Conservation (phyloP, 2,797 vertebrate genomes). For the Furcifer pardalis region DNA sequence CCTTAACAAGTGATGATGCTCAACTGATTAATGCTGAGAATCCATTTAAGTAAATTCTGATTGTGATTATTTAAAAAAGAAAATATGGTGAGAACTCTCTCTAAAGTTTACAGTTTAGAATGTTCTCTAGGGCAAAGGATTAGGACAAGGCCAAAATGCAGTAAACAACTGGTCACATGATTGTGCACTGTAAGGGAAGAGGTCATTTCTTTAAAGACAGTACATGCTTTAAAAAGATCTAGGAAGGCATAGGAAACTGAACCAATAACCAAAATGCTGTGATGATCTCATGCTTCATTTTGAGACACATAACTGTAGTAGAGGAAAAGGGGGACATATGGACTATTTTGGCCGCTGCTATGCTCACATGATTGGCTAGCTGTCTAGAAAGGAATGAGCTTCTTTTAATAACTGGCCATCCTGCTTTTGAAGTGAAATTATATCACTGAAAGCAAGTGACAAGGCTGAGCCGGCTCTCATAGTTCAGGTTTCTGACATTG, state of each 20-base stretch:
- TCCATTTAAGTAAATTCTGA: background rate
- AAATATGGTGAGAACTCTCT: constrained; percentile 18
- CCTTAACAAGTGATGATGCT: background rate
- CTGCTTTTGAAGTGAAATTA: constrained; percentile 71
- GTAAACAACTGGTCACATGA: constrained; percentile 77
- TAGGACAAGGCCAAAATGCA: constrained; percentile 51
- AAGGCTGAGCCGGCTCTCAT: constrained; percentile 51
- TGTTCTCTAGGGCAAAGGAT: constrained; percentile 54
- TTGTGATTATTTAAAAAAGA: constrained; percentile 31
- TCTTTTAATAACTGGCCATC: constrained; percentile 66
- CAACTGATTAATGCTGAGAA: constrained; percentile 25
- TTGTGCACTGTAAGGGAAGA: constrained; percentile 50
- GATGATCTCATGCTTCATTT: constrained; percentile 81
- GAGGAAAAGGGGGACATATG: constrained; percentile 77
- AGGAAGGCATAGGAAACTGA: constrained; percentile 77
- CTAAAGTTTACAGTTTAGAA: constrained; percentile 41
- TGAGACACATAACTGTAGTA: constrained; percentile 70
- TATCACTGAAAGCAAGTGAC: constrained; percentile 63
- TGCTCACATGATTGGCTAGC: constrained; percentile 66
- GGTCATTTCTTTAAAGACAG: constrained; percentile 70
- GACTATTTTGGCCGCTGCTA: constrained; percentile 79
- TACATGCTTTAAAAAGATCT: constrained; percentile 74
- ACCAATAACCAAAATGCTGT: constrained; percentile 75
- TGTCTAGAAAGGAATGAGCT: constrained; percentile 73
- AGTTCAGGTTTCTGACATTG: background rate